Evolutionary conservation across 2,888 invertebrate species (phyloP), one percentile per base, ranked within the genome.

Genomic region (Epicampocera succincta): DNA sequence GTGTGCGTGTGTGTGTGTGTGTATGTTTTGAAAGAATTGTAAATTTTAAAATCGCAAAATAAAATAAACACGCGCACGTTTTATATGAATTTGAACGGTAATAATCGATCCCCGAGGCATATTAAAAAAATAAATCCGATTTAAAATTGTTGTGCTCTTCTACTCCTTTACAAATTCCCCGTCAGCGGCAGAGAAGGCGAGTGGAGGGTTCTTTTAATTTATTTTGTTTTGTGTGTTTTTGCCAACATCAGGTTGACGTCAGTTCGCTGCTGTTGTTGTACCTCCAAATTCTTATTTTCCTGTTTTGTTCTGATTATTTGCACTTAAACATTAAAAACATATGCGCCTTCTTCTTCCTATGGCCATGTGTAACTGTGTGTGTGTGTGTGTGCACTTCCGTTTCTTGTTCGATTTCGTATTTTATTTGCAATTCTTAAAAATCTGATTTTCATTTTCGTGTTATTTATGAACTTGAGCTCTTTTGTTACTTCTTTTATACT

Each of bases 91-190:
- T 90, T 90, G 90, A 90, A 90, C 89, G 90, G 90, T 88, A 90
- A 90, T 90, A 90, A 90, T 90, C 90, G 90, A 90, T 90, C 90
- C 90, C 90, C 87, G 90, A 90, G 90, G 90, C 90, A 90, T 90
- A 90, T 90, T 90, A 89, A 89, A 89, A 77, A 89, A 89, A 90
- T 89, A 90, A 90, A 90, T 90, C 90, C 89, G 88, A 87, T 89
- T 89, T 87, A 85, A 86, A 87, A 87, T 87, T 87, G 86, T 86
- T 85, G 83, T 83, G 44, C 44, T n/a, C 81, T 48, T 56, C 73
- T 65, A 46, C 63, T 44, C 48, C 19, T 60, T 46, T 46, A 25
- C 25, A 38, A 46, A 29, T 13, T 33, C 46, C 1, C 13, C 19
- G 13, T 3, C 11, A 21, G 0, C 9, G 46, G 4, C 29, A 25